Evolutionary conservation across 2,113 vertebrate genomes (phyloP), one percentile per base, ranked within the genome.

Genomic region (Erinaceus europaeus): DNA sequence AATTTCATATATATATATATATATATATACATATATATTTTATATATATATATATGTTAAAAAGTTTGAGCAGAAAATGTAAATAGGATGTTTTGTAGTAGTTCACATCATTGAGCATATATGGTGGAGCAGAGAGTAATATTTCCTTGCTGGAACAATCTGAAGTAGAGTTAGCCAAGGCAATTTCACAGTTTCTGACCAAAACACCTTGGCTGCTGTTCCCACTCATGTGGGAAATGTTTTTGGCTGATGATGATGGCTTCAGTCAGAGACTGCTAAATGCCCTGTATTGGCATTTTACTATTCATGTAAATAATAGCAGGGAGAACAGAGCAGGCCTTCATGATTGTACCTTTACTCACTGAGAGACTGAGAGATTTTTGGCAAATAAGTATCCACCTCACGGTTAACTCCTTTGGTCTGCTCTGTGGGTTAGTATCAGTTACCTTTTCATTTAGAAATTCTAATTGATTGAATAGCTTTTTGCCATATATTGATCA

Each of bases 301-400:
- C 61, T 84, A 73, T 68, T 78, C 68, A 52, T 38, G 53, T 88
- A n/a, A n/a, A n/a, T 88, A 93, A 83, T 48, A 61, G 25, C 36
- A 32, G 36, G 50, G 64, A 91, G 80, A 92, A 93, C 80, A 94
- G 86, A 90, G 59, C 15, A 76, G 68, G 40, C 86, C 72, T 94
- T 94, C 76, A 92, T 5, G 48, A 76, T 13, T 89, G 7, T 90
- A 73, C 50, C 50, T 85, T 74, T 65, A 67, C 75, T 25, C 7
- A 68, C 29, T 21, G 64, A 84, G 68, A 29, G 32, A 52, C 57
- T 91, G n/a, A 23, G 8, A 29, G 12, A 57, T 27, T 27, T 27
- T 82, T 34, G 38, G 3, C 48, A 34, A 80, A 32, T 72, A 61
- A 93, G 91, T 40, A 86, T 72, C 42, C 42, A 64, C 32, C 32